A percentile compares a stretch with the other conserved stretches of the same genome.
phyloP scores from a whole-genome alignment of 2,888 invertebrate species.

The Nephrotoma flavescens region DNA sequence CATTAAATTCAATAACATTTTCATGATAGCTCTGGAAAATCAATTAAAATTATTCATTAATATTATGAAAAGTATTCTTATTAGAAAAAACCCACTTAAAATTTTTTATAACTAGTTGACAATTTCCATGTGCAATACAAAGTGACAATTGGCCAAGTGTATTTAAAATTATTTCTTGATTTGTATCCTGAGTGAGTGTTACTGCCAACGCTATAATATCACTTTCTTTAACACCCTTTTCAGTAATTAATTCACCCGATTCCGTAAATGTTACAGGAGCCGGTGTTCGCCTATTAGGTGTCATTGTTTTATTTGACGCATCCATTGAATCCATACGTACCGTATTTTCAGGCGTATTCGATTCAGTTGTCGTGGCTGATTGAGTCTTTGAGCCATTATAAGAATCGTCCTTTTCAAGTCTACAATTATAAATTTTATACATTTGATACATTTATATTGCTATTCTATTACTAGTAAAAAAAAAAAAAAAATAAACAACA shows the following conservation, averaged over 20 bases:
- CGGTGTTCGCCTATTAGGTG: slow-evolving; percentile 31
- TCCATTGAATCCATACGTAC: slow-evolving; percentile 27
- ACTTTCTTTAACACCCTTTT: slow-evolving; percentile 31
- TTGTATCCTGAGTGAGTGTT: slow-evolving; percentile 24
- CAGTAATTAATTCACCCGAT: slow-evolving; percentile 42
- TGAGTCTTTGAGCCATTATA: slow-evolving; percentile 33
- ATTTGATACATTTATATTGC: not conserved
- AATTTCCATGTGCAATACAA: slow-evolving; percentile 36
- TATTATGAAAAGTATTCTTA: too few species aligned
- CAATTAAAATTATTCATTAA: slow-evolving; percentile 7
- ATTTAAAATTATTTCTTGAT: slow-evolving; percentile 25
- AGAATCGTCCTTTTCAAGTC: slow-evolving; percentile 25
- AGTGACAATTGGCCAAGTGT: slow-evolving; percentile 33
- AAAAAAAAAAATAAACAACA: not conserved
- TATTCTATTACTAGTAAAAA: not conserved
- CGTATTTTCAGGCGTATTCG: slow-evolving; percentile 34
- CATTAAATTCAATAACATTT: slow-evolving; percentile 63
- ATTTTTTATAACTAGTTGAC: slow-evolving; percentile 35
- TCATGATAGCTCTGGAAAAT: slow-evolving; percentile 44
- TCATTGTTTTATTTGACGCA: slow-evolving; percentile 15
- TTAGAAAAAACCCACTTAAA: slow-evolving; percentile 28
- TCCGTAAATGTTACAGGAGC: slow-evolving; percentile 34
- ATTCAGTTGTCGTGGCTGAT: slow-evolving; percentile 34
- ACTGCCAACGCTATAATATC: slow-evolving; percentile 34
- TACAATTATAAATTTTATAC: slow-evolving; percentile 8